A percentile compares a stretch with the other conserved stretches of the same genome.
Evolutionary conservation across 2,888 invertebrate species (phyloP).

Genomic region (Exocentrus adspersus): DNA sequence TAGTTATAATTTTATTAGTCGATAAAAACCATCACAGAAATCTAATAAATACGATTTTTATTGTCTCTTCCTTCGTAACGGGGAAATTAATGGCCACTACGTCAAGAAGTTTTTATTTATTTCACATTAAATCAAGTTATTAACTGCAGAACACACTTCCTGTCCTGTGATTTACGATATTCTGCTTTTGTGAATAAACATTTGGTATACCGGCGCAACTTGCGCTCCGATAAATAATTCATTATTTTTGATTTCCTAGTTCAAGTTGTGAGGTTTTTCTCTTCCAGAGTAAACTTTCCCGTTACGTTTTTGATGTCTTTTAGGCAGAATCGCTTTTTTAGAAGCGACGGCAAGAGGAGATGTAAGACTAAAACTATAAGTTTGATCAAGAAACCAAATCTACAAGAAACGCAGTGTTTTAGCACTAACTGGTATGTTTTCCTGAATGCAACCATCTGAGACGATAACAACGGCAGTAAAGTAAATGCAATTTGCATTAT

Average conservation of each 20-base stretch:
- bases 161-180: neutral
- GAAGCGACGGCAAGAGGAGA: no score
- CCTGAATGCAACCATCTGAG: neutral
- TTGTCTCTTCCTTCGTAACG: neutral
- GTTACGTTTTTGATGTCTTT: no score
- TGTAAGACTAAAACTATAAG: no score
- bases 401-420: no score
- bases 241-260: neutral
- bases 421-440: neutral
- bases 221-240: neutral
- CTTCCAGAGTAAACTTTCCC: no score
- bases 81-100: neutral
- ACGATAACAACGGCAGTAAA: neutral
- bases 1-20: neutral
- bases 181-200: neutral
- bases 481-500: neutral
- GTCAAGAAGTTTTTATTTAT: slow-evolving; percentile 3
- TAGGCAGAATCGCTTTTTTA: no score
- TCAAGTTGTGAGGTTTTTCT: no score
- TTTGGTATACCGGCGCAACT: neutral
- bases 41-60: neutral
- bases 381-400: no score
- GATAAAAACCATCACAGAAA: neutral
- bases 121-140: slow-evolving; percentile 1
- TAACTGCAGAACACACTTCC: neutral